Evolutionary conservation across 2,113 vertebrate species (phyloP), one percentile per base, ranked within the genome.

Genomic region (Ciconia boyciana): DNA sequence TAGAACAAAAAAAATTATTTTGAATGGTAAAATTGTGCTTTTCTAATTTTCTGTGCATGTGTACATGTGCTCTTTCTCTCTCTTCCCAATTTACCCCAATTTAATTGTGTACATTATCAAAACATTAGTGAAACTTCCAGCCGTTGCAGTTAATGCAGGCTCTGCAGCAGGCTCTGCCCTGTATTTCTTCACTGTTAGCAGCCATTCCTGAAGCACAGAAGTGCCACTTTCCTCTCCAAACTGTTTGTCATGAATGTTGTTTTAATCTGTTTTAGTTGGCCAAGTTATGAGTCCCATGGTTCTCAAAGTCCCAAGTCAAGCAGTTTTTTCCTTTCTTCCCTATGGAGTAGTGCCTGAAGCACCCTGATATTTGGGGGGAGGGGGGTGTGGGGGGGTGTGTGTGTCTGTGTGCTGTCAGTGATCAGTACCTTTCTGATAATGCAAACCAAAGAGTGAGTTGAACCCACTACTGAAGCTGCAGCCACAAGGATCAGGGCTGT

Each of bases 21-120:
- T 84, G 32, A 72, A 24, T 48, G 4, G 31, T 52, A 36, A 48
- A 64, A 49, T 14, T 6, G 3, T 75, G 36, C 31, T 51, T 62
- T 64, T 21, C 32, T 66, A 7, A n/a, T 41, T 60, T 48, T 26
- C 22, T 84, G 34, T 91, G 54, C 24, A 24, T 4, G 2, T 31
- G 36, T 5, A 7, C 5, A 11, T 1, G 0, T 4, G 1, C 25
- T 60, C 7, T 25, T 48, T 83, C 26, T 32, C 31, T 83, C 19
- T 44, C 8, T 76, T 69, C 46, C 19, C 20, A 20, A 10, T 78
- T 83, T 84, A 29, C n/a, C 3, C 8, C 10, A 13, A 0, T 69
- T 69, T 48, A 65, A 32, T 74, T 55, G 2, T n/a, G 29, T 36
- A 16, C 48, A 1, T 87, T 65, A 36, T 55, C 26, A 48, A 76